Evolutionary conservation across 2,113 vertebrate genomes (phyloP).

Genomic region (Aphelocoma coerulescens): DNA sequence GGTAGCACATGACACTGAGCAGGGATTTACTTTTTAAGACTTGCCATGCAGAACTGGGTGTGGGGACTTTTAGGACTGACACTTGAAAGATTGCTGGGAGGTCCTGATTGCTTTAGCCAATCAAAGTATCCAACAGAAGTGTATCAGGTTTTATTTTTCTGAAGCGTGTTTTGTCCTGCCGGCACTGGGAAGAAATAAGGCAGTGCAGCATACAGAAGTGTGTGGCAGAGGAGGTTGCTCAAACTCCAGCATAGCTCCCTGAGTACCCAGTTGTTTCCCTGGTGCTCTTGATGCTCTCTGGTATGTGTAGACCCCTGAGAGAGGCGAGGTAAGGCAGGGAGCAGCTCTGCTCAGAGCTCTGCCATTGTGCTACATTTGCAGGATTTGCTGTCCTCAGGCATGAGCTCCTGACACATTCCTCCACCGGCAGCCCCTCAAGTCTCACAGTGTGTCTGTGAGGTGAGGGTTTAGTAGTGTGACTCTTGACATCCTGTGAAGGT

Average conservation of each 20-base stretch:
- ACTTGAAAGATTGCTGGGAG: neutral
- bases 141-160: neutral
- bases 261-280: neutral
- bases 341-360: neutral
- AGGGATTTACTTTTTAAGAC: neutral
- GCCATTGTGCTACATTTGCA: neutral
- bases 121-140: neutral
- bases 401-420: neutral
- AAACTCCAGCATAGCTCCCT: accelerated
- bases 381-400: neutral
- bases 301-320: neutral
- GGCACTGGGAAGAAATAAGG: neutral
- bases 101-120: neutral
- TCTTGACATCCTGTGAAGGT: neutral
- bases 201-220: accelerated
- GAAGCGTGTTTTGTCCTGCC: neutral
- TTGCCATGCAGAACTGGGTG: neutral
- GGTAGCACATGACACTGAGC: neutral
- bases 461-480: neutral
- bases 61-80: neutral
- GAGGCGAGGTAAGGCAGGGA: neutral
- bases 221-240: neutral
- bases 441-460: neutral
- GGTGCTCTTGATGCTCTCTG: neutral
- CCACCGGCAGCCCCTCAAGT: accelerated